These are phyloP conservation scores for Cylas formicarius DNA, from an alignment of 1,140 invertebrate species.

Conservation along the genomic window DNA sequence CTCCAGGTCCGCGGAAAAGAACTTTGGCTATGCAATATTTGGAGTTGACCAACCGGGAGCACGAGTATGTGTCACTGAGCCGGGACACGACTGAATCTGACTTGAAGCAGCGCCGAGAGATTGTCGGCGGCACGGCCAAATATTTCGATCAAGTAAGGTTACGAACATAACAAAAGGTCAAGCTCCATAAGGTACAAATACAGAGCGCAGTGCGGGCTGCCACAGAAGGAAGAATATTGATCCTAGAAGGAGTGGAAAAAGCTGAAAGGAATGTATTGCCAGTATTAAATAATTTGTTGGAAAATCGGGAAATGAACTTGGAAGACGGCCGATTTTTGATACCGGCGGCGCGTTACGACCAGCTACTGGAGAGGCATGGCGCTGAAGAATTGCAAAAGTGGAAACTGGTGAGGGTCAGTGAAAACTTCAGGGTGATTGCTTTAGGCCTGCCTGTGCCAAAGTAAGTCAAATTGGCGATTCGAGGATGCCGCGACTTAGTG, in stretches of 20 bases:
- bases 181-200: constrained; percentile 9
- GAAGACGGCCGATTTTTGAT: constrained; percentile 95
- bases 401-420: constrained; percentile 81
- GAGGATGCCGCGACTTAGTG: not conserved
- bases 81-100: constrained; percentile 95
- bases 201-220: constrained; percentile 88
- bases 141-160: constrained; percentile 83
- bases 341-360: constrained; percentile 81
- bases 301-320: constrained; percentile 97
- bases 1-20: constrained; percentile 70
- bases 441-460: constrained; percentile 81
- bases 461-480: constrained; percentile 27
- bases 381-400: constrained; percentile 73
- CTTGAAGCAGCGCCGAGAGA: constrained; percentile 92
- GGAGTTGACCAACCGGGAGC: constrained; percentile 80
- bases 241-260: constrained; percentile 97
- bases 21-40: constrained; percentile 78
- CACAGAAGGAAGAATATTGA: constrained; percentile 75
- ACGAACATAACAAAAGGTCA: no score
- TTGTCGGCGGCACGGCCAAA: constrained; percentile 73
- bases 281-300: constrained; percentile 95
- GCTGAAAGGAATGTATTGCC: constrained; percentile 95
- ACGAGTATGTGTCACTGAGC: constrained; percentile 90
- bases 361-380: constrained; percentile 74
- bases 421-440: constrained; percentile 88